Conservation (phyloP, 2,797 vertebrate genomes). For the Acomys russatus region DNA sequence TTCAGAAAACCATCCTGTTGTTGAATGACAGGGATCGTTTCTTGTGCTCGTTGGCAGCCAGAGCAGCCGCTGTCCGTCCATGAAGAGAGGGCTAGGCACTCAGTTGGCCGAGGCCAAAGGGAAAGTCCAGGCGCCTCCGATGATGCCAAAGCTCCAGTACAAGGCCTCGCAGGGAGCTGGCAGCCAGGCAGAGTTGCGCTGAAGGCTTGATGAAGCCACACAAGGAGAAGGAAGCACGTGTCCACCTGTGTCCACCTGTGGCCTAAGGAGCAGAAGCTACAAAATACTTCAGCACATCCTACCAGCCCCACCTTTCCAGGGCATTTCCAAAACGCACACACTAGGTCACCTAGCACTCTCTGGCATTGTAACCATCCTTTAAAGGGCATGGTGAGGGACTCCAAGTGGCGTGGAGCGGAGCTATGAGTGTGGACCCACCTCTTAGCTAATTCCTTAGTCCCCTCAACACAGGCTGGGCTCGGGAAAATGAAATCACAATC, state of each 20-base stretch:
- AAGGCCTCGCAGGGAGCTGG: conserved; percentile 27
- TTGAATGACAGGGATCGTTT: conserved; percentile 54
- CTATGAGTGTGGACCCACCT: neutral
- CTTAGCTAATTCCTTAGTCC: neutral
- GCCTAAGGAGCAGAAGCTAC: neutral
- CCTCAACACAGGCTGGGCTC: neutral
- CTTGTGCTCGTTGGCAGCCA: conserved; percentile 76
- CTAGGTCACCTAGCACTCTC: neutral
- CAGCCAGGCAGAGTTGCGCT: neutral
- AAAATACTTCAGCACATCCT: neutral
- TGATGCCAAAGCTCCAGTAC: neutral
- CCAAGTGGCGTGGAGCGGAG: neutral
- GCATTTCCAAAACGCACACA: neutral
- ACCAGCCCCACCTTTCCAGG: neutral
- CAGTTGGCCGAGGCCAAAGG: conserved; percentile 66
- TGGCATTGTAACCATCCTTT: neutral
- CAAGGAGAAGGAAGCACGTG: neutral
- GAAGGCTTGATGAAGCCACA: neutral
- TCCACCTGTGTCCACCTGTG: neutral
- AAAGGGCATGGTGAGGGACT: neutral
- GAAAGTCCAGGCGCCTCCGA: conserved; percentile 74
- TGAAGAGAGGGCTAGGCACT: conserved; percentile 54
- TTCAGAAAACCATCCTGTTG: conserved; percentile 46
- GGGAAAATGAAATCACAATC: neutral
- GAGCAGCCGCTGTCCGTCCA: neutral